Percentiles rank a stretch among this genome's conserved stretches.
Evolutionary conservation across 2,888 invertebrate species (phyloP).

Genomic region (Carpatolechia fugitivella): DNA sequence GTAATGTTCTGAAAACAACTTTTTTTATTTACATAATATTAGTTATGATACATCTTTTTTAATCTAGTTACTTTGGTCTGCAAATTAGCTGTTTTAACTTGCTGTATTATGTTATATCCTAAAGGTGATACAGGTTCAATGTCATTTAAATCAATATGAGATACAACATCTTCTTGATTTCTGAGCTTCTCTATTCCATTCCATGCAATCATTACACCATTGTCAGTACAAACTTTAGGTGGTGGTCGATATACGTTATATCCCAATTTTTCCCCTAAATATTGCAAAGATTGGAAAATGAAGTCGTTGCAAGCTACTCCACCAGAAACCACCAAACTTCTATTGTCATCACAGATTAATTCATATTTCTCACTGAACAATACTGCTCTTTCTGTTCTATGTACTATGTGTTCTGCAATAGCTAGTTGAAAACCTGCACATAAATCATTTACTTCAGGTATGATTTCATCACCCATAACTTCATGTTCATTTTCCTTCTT

Average conservation of each 20-base stretch:
- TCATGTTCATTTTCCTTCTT: slow-evolving; percentile 79
- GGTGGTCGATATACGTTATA: slow-evolving; percentile 88
- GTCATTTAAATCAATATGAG: slow-evolving; percentile 80
- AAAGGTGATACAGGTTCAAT: slow-evolving; percentile 80
- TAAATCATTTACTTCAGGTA: slow-evolving; percentile 88
- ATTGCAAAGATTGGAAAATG: slow-evolving; percentile 84
- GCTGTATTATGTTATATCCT: slow-evolving; percentile 79
- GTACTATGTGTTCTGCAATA: slow-evolving; percentile 87
- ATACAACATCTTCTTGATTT: slow-evolving; percentile 54
- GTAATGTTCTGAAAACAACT: slow-evolving; percentile 12
- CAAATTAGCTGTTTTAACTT: slow-evolving; percentile 79
- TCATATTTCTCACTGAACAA: slow-evolving; percentile 82
- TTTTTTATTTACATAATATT: neutral
- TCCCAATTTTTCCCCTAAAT: slow-evolving; percentile 82
- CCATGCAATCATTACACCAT: slow-evolving; percentile 99
- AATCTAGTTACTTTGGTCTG: slow-evolving; percentile 53
- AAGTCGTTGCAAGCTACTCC: slow-evolving; percentile 97
- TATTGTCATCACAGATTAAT: slow-evolving; percentile 74
- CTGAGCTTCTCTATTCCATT: slow-evolving; percentile 92
- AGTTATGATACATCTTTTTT: slow-evolving; percentile 32
- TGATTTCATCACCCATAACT: slow-evolving; percentile 82
- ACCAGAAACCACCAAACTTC: slow-evolving; percentile 90
- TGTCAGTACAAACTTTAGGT: slow-evolving; percentile 94
- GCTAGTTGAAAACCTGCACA: slow-evolving; percentile 91
- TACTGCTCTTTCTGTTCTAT: slow-evolving; percentile 90